A percentile compares a stretch with the other conserved stretches of the same genome.
phyloP scores from a whole-genome alignment of 2,888 invertebrate species.

The Oligia strigilis region DNA sequence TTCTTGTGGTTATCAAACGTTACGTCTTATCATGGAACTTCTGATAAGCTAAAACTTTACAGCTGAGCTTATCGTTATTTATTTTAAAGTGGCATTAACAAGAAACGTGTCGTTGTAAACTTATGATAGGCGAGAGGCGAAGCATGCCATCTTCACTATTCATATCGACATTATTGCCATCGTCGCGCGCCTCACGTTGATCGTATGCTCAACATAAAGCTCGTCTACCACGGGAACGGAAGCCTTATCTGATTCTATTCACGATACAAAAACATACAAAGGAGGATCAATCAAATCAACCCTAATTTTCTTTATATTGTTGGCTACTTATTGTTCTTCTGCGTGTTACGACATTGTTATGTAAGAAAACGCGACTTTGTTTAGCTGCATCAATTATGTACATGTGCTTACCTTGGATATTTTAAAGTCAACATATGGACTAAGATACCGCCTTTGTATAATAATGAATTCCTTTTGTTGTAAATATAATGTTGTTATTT shows the following conservation, averaged over 20 bases:
- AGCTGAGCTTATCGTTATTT: conserved; percentile 3
- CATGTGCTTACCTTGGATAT: conserved; percentile 53
- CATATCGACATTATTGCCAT: conserved; percentile 72
- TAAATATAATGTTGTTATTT: conserved; percentile 38
- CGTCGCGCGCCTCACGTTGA: conserved; percentile 68
- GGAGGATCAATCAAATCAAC: conserved; percentile 33
- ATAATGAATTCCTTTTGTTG: conserved; percentile 38
- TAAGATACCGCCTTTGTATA: conserved; percentile 44
- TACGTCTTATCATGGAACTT: conserved; percentile 9
- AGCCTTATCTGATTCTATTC: conserved; percentile 73
- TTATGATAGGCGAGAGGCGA: conserved; percentile 37
- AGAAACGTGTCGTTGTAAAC: conserved; percentile 31
- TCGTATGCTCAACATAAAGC: conserved; percentile 73
- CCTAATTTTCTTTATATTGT: conserved; percentile 23
- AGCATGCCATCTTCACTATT: conserved; percentile 68
- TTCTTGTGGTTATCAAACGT: conserved; percentile 16
- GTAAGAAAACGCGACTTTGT: conserved; percentile 26
- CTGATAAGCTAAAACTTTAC: neutral
- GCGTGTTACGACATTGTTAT: conserved; percentile 17
- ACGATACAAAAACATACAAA: conserved; percentile 51
- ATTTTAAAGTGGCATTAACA: conserved; percentile 42
- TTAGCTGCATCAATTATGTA: conserved; percentile 28
- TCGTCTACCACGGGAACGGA: conserved; percentile 65
- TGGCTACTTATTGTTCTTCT: conserved; percentile 12
- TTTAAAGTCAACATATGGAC: conserved; percentile 46